Evolutionary conservation across 2,113 vertebrate species (phyloP).

Genomic region (Pionites leucogaster): DNA sequence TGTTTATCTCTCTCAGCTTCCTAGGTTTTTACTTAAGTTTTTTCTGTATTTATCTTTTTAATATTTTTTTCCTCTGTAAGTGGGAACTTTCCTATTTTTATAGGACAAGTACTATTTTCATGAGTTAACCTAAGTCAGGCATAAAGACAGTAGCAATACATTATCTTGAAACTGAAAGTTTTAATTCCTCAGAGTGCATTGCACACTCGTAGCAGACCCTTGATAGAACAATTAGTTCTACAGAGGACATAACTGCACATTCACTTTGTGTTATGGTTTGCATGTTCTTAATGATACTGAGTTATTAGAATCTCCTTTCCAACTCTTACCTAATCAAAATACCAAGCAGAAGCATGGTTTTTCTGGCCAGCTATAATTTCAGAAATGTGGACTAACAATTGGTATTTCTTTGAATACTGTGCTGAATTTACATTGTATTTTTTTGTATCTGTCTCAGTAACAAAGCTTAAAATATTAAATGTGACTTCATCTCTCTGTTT

Average conservation of each 20-base stretch:
- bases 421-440: neutral
- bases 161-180: neutral
- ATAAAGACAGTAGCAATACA: neutral
- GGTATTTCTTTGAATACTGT: neutral
- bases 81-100: neutral
- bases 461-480: neutral
- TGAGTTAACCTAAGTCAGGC: neutral
- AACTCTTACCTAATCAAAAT: neutral
- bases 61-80: neutral
- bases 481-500: neutral
- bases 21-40: neutral
- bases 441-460: neutral
- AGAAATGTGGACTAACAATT: neutral
- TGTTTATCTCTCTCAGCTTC: neutral
- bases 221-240: neutral
- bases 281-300: neutral
- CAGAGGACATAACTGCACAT: neutral
- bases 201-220: neutral
- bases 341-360: neutral
- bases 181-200: neutral
- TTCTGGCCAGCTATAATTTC: neutral
- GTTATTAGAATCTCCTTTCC: neutral
- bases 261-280: neutral
- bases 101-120: neutral
- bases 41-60: neutral